phyloP scores from a whole-genome alignment of 2,113 vertebrate species.

The Clarias magur region DNA sequence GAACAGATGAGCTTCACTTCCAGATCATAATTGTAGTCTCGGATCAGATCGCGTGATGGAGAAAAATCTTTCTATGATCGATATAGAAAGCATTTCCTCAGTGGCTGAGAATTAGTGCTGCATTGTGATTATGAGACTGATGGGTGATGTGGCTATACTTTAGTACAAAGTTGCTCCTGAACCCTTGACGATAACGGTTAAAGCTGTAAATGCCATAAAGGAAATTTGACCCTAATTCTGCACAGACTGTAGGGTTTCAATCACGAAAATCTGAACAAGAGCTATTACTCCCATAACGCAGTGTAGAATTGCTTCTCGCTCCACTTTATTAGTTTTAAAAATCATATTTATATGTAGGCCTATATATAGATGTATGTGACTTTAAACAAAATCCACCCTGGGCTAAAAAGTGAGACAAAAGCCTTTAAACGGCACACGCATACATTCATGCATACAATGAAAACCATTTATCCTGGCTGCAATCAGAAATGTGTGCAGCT shows the following conservation, averaged over 20 bases:
- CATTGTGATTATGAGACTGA: neutral
- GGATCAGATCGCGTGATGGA: neutral
- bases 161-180: neutral
- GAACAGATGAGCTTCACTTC: neutral
- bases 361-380: neutral
- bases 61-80: neutral
- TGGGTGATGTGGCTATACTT: neutral
- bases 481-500: neutral
- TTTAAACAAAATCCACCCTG: neutral
- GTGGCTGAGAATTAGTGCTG: neutral
- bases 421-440: neutral
- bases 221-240: neutral
- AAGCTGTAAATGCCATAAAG: neutral
- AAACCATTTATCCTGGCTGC: neutral
- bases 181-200: neutral
- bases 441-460: neutral
- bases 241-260: neutral
- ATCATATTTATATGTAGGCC: neutral
- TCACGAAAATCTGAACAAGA: neutral
- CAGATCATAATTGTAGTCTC: slow-evolving; percentile 4
- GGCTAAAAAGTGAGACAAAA: neutral
- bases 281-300: no score
- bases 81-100: neutral
- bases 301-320: no score
- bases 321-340: neutral